Conservation (phyloP, 2,797 vertebrate species). For the Lepilemur septentrionalis region DNA sequence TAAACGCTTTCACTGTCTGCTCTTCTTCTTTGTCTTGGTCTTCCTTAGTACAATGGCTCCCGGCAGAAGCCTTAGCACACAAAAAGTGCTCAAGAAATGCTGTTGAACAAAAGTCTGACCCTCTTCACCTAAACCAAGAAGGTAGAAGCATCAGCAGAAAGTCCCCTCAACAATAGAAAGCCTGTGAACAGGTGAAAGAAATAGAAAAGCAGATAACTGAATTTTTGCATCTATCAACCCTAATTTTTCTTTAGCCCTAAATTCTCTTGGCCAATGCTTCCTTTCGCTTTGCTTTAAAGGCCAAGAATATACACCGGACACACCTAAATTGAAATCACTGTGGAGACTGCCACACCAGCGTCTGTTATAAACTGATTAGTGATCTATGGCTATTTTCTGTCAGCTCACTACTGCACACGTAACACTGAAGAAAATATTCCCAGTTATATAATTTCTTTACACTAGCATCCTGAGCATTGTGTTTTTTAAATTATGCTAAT, state of each 20-base stretch:
- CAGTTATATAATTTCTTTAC: neutral
- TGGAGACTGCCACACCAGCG: neutral
- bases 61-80: neutral
- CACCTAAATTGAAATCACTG: neutral
- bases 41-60: neutral
- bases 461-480: neutral
- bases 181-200: neutral
- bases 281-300: slow-evolving; percentile 4
- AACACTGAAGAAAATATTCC: neutral
- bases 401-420: neutral
- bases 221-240: neutral
- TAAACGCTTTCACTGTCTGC: neutral
- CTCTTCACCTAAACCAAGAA: neutral
- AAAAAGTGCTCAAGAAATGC: neutral
- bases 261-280: neutral
- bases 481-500: neutral
- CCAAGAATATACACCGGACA: neutral
- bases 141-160: neutral
- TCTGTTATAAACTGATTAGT: neutral
- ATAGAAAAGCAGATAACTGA: neutral
- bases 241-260: neutral
- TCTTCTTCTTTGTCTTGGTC: neutral
- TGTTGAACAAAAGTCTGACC: neutral
- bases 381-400: neutral
- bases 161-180: neutral